A percentile compares a stretch with the other conserved stretches of the same genome.
phyloP scores from a whole-genome alignment of 2,888 invertebrate genomes.

The Apamea anceps region DNA sequence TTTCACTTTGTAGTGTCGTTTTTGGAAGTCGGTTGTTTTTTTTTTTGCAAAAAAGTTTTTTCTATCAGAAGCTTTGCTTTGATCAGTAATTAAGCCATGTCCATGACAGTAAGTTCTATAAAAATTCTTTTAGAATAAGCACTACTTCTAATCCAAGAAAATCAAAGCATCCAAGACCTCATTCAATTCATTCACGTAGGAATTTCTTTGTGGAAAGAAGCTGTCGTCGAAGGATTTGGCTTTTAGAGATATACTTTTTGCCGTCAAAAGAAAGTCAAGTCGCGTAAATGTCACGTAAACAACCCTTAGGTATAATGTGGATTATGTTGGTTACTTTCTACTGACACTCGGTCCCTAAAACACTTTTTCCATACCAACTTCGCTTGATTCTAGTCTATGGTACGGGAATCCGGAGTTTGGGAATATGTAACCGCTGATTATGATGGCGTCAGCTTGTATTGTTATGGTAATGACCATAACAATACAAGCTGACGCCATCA shows the following conservation, averaged over 20 bases:
- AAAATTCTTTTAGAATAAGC: slow-evolving; percentile 18
- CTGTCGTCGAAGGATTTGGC: slow-evolving; percentile 30
- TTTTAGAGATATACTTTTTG: slow-evolving; percentile 41
- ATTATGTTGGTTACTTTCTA: slow-evolving; percentile 24
- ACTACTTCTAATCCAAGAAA: slow-evolving; percentile 27
- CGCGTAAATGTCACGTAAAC: slow-evolving; percentile 38
- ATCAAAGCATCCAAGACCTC: slow-evolving; percentile 33
- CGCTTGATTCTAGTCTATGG: slow-evolving; percentile 45
- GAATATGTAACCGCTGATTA: slow-evolving; percentile 40
- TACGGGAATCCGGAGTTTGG: slow-evolving; percentile 54
- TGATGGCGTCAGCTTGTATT: slow-evolving; percentile 36
- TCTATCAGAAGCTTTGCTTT: not conserved
- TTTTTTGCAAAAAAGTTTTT: too few species aligned
- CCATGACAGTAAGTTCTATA: not conserved
- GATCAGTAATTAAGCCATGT: slow-evolving; percentile 5
- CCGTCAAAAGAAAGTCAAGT: slow-evolving; percentile 35
- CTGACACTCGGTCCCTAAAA: slow-evolving; percentile 49
- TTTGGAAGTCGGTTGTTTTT: too few species aligned
- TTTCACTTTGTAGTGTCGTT: too few species aligned
- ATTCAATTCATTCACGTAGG: slow-evolving; percentile 25
- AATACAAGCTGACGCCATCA: too few species aligned
- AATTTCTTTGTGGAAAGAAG: slow-evolving; percentile 42
- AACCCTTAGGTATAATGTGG: slow-evolving; percentile 23
- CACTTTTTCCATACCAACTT: slow-evolving; percentile 61
- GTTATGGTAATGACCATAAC: slow-evolving; percentile 34